phyloP scores from a whole-genome alignment of 2,888 invertebrate genomes.

The Trissolcus japonicus region DNA sequence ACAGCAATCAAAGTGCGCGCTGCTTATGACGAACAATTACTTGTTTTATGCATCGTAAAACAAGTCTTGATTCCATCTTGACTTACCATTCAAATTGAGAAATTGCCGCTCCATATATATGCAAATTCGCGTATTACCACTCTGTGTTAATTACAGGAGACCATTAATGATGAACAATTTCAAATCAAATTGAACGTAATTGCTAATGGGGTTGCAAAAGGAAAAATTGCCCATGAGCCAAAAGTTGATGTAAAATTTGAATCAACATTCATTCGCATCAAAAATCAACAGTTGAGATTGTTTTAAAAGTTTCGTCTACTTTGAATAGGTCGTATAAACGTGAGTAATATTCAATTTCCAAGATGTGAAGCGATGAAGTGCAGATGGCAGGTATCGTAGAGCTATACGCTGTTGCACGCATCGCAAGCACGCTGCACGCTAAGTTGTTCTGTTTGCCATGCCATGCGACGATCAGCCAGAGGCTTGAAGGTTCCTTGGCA shows the following conservation, averaged over 20 bases:
- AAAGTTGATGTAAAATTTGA: no score
- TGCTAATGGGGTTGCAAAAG: no score
- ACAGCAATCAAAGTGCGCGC: conserved; percentile 51
- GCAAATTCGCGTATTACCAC: conserved; percentile 28
- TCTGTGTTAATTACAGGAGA: conserved; percentile 30
- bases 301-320: conserved; percentile 10
- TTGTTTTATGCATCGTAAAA: conserved; percentile 62
- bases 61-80: conserved; percentile 57
- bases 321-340: conserved; percentile 14
- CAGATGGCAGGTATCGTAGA: conserved; percentile 56
- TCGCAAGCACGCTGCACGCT: conserved; percentile 63
- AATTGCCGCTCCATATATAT: conserved; percentile 51
- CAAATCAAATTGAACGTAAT: conserved; percentile 17
- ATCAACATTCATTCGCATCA: not conserved
- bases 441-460: conserved; percentile 56
- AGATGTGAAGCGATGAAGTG: conserved; percentile 34
- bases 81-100: conserved; percentile 58
- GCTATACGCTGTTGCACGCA: conserved; percentile 63
- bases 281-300: not conserved
- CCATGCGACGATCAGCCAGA: conserved; percentile 64
- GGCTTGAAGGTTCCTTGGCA: conserved; percentile 71
- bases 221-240: no score
- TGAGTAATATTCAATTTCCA: conserved; percentile 60
- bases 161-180: conserved; percentile 31
- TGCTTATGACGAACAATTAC: conserved; percentile 57